Percentiles rank a stretch among this genome's conserved stretches.
These are phyloP conservation scores for Drosophila quadrilineata DNA, from an alignment of 1,140 invertebrate genomes.

Conservation along the genomic window DNA sequence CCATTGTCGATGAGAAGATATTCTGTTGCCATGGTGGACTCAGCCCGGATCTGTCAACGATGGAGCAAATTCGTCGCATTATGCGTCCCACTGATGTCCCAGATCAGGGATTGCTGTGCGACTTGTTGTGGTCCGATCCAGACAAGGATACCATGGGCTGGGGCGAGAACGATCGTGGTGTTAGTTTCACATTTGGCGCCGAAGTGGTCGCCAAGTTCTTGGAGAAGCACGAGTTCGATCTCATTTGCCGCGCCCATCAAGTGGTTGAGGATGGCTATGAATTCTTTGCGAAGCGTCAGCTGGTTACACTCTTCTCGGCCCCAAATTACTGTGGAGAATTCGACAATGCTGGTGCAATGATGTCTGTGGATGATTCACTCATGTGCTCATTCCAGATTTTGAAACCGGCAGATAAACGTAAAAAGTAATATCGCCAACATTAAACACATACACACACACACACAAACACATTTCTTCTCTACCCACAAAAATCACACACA, in stretches of 20 bases:
- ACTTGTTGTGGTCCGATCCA: constrained; percentile 98
- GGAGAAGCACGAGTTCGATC: constrained; percentile 96
- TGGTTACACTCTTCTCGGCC: constrained; percentile 98
- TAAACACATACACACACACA: too few species aligned
- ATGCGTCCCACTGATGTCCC: constrained; percentile 96
- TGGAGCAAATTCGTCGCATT: constrained; percentile 95
- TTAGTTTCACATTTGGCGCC: constrained; percentile 97
- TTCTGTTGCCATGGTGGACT: constrained; percentile 98
- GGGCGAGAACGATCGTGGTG: constrained; percentile 98
- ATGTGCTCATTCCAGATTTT: constrained; percentile 99
- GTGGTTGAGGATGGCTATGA: constrained; percentile 99
- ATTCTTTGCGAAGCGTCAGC: constrained; percentile 98
- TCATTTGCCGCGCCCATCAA: constrained; percentile 98
- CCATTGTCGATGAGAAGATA: constrained; percentile 98
- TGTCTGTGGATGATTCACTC: constrained; percentile 99
- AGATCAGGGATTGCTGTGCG: constrained; percentile 96
- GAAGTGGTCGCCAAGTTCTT: constrained; percentile 97
- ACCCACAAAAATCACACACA: constrained; percentile 89
- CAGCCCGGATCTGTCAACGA: constrained; percentile 93
- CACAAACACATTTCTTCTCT: too few species aligned
- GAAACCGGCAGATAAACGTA: constrained; percentile 99
- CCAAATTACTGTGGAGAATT: constrained; percentile 99
- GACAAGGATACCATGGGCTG: constrained; percentile 95
- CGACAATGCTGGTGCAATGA: constrained; percentile 99
- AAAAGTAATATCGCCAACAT: constrained; percentile 95